Conservation (phyloP, 1,140 invertebrate genomes). For the Cardiocondyla obscurior region DNA sequence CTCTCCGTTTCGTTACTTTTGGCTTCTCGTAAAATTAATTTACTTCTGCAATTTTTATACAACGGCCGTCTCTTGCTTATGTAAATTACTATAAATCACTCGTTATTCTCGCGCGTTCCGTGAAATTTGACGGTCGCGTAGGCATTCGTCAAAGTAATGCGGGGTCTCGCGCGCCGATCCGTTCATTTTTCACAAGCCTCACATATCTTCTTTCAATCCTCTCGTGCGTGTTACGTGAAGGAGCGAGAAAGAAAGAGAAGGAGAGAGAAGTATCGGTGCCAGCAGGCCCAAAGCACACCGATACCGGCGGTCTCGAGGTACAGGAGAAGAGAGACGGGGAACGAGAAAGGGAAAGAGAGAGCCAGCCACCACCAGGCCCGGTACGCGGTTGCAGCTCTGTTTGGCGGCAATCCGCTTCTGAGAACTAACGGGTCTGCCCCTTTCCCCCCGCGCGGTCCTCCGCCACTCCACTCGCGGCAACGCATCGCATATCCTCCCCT, state of each 20-base stretch:
- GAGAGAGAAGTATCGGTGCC: slow-evolving; percentile 23
- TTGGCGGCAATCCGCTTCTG: slow-evolving; percentile 81
- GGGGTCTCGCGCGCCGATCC: background rate
- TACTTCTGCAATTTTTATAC: background rate
- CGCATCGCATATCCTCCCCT: slow-evolving; percentile 55
- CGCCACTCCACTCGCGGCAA: slow-evolving; percentile 59
- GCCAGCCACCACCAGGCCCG: slow-evolving; percentile 57
- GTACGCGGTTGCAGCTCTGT: slow-evolving; percentile 78
- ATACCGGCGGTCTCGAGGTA: slow-evolving; percentile 29
- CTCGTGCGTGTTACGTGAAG: background rate
- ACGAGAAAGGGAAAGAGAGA: background rate
- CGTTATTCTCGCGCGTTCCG: background rate
- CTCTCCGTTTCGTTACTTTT: background rate
- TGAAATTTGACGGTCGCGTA: background rate
- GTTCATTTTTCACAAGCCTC: slow-evolving; percentile 23
- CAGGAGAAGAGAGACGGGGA: background rate
- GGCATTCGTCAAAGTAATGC: background rate
- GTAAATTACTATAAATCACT: background rate
- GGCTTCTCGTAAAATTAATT: background rate
- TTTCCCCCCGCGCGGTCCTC: slow-evolving; percentile 68
- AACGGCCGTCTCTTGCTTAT: background rate
- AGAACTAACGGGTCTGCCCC: slow-evolving; percentile 83
- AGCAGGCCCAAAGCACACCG: slow-evolving; percentile 46
- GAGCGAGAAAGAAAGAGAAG: background rate
- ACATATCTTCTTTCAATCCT: slow-evolving; percentile 30